Conservation (phyloP, 35 echinoderm and acorn worm species). For the Lytechinus variegatus region DNA sequence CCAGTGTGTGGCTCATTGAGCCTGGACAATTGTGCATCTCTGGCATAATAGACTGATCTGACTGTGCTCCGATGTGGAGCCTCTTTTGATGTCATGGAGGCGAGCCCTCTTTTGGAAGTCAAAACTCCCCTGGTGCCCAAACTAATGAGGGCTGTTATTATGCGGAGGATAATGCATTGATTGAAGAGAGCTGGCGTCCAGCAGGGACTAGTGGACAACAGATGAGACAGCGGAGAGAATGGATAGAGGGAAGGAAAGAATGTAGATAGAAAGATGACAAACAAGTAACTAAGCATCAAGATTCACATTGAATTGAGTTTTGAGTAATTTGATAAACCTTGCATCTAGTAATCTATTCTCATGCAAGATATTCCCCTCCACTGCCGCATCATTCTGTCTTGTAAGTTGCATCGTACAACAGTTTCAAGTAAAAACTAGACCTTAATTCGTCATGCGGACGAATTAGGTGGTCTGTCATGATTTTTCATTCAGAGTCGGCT, state of each 20-base stretch:
- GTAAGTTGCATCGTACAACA: too few relatives aligned
- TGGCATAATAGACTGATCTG: constrained; percentile 37
- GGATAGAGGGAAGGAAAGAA: neutral
- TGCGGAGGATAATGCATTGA: constrained; percentile 50
- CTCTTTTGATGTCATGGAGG: constrained; percentile 22
- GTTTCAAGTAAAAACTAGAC: too few relatives aligned
- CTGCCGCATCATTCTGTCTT: too few relatives aligned
- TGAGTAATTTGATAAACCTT: too few relatives aligned
- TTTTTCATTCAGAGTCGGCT: too few relatives aligned
- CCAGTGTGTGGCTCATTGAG: constrained; percentile 35
- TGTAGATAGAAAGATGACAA: neutral
- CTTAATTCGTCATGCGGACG: too few relatives aligned
- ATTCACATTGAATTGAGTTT: too few relatives aligned
- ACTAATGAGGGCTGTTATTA: constrained; percentile 57
- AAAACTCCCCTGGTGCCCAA: constrained; percentile 45
- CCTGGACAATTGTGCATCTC: constrained; percentile 15
- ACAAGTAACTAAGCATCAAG: neutral
- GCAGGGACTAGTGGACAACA: constrained; percentile 24
- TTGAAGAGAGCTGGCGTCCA: constrained; percentile 33
- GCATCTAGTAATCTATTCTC: too few relatives aligned
- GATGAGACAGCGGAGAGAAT: neutral
- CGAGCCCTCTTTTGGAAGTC: constrained; percentile 35
- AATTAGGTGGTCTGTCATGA: too few relatives aligned
- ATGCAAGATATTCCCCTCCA: too few relatives aligned
- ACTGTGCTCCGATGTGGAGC: constrained; percentile 20